phyloP scores from a whole-genome alignment of 2,888 invertebrate species.

The Oscheius sp. region DNA sequence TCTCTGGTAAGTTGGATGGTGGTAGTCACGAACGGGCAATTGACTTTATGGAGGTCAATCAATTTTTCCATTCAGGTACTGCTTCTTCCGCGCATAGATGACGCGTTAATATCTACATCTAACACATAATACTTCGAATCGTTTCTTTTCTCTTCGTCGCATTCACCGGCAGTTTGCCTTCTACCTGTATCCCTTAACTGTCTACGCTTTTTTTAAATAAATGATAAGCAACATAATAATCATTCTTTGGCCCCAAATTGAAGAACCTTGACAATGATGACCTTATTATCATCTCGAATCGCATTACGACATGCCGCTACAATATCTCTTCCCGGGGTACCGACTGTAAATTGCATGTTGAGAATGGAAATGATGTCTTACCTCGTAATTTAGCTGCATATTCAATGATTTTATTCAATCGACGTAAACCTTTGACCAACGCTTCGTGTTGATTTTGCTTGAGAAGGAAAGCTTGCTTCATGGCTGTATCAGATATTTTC shows the following conservation, averaged over 20 bases:
- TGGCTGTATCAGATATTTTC: slow-evolving; percentile 48
- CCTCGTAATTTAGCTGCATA: slow-evolving; percentile 45
- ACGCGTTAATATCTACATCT: not conserved
- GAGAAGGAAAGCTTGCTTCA: slow-evolving; percentile 46
- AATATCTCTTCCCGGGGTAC: slow-evolving; percentile 54
- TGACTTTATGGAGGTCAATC: not conserved
- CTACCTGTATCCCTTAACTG: not conserved
- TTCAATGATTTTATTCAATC: slow-evolving; percentile 56
- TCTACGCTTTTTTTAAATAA: not conserved
- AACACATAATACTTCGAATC: not conserved
- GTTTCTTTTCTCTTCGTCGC: not conserved
- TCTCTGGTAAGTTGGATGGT: slow-evolving; percentile 48
- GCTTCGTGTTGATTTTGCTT: slow-evolving; percentile 49
- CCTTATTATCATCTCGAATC: slow-evolving; percentile 63
- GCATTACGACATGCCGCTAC: slow-evolving; percentile 61
- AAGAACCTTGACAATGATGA: slow-evolving; percentile 51
- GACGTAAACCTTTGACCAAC: slow-evolving; percentile 47
- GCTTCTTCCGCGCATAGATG: slow-evolving; percentile 63
- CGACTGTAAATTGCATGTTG: slow-evolving; percentile 47
- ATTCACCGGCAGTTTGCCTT: slow-evolving; percentile 24
- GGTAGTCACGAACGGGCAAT: not conserved
- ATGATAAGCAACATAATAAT: not conserved
- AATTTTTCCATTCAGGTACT: slow-evolving; percentile 23
- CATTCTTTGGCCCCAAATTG: slow-evolving; percentile 41
- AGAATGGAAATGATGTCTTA: not conserved